phyloP scores from a whole-genome alignment of 2,113 vertebrate genomes.

The Crotophaga sulcirostris region DNA sequence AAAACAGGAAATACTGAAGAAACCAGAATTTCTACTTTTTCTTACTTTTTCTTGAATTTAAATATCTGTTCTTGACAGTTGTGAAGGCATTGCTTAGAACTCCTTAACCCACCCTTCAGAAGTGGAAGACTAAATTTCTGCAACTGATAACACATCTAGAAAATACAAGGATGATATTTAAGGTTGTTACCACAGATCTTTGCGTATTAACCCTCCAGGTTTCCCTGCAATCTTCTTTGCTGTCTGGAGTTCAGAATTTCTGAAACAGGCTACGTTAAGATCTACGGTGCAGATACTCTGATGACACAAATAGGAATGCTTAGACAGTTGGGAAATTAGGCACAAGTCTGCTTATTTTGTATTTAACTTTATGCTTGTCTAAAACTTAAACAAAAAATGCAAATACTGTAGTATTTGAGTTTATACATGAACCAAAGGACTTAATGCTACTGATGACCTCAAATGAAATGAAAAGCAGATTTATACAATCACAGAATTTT shows the following conservation, averaged over 20 bases:
- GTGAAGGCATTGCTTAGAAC: neutral
- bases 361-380: neutral
- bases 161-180: neutral
- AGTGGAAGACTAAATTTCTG: neutral
- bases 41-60: neutral
- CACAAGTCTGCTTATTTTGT: neutral
- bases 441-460: neutral
- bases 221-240: neutral
- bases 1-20: neutral
- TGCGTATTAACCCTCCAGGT: neutral
- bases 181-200: neutral
- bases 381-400: neutral
- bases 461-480: neutral
- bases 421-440: neutral
- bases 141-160: neutral
- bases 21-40: neutral
- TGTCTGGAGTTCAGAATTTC: neutral
- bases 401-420: neutral
- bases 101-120: neutral
- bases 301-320: neutral
- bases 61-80: neutral
- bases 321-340: neutral
- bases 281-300: neutral
- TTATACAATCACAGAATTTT: neutral
- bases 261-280: neutral